Evolutionary conservation across 2,888 invertebrate genomes (phyloP), one percentile per base, ranked within the genome.

Genomic region (Scrobipalpa atriplicella): DNA sequence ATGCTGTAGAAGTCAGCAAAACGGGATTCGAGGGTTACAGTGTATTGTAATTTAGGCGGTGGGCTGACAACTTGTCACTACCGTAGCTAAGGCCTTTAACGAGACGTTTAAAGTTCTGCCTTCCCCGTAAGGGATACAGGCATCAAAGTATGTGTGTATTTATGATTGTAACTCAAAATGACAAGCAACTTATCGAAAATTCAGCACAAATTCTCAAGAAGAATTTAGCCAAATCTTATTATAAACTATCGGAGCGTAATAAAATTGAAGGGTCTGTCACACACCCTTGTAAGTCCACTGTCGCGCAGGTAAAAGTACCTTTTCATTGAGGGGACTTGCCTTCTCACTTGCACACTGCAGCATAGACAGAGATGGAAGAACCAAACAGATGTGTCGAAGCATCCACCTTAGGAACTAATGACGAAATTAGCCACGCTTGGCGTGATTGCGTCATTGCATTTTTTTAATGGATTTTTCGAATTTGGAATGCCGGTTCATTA

Each of bases 221-320:
- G 47, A 39, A 16, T 52, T 66, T 19, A 71, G 52, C 51, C 11
- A 68, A 77, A 76, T 77, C 76, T 71, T 78, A 77, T 81, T 81
- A 78, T 75, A 70, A 70, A 70, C 73, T 76, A 78, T 79, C 75
- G 69, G 72, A 72, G 71, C 73, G 72, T 78, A 79, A 84, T 82
- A 80, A 81, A 78, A 78, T 79, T 76, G 78, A 76, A 75, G 76
- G 75, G 75, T 83, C 80, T 81, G 82, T 83, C 80, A 76, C 77
- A 76, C 78, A 77, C 84, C 86, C 84, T 82, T 82, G 84, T 88
- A 86, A 88, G 83, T 80, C 84, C 80, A 84, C 84, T 87, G 87
- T 89, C 89, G 8, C 38, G 86, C 92, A 91, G 91, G 91, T 91
- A 92, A 90, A 91, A 91, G 88, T 80, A 81, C 80, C 80, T 82